phyloP scores from a whole-genome alignment of 2,797 vertebrate species.

The Geotria australis region DNA sequence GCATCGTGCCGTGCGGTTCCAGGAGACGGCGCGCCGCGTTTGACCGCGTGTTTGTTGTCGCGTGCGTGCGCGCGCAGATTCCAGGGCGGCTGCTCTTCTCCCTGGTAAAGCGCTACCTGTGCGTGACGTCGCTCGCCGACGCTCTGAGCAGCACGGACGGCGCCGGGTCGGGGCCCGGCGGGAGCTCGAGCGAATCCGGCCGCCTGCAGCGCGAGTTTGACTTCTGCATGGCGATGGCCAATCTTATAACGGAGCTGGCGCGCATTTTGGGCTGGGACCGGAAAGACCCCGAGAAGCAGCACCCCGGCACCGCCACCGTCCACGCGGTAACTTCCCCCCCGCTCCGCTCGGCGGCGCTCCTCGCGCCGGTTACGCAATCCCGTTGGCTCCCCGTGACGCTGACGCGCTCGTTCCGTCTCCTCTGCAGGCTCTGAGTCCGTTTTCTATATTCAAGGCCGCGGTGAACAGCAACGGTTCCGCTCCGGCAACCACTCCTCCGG shows the following conservation, averaged over 20 bases:
- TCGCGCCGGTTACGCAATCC: too few species aligned
- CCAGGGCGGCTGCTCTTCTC: constrained; percentile 69
- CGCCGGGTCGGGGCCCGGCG: constrained; percentile 4
- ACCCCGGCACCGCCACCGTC: too few species aligned
- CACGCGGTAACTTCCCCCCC: too few species aligned
- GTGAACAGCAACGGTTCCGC: too few species aligned
- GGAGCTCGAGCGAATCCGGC: constrained; percentile 13
- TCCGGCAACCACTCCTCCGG: too few species aligned
- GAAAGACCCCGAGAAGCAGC: constrained; percentile 3
- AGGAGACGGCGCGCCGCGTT: too few species aligned
- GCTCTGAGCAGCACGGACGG: constrained; percentile 24
- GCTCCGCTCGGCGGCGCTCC: too few species aligned
- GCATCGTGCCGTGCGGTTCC: background rate
- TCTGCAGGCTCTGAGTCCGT: too few species aligned
- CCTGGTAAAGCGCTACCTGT: constrained; percentile 58
- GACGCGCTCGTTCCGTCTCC: too few species aligned
- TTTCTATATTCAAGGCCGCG: too few species aligned
- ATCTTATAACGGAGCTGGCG: constrained; percentile 52
- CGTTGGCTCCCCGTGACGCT: too few species aligned
- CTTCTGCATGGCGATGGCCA: constrained; percentile 72
- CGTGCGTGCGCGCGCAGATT: constrained; percentile 18
- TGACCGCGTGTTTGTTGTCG: too few species aligned
- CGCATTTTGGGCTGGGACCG: constrained; percentile 61
- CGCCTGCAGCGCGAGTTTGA: constrained; percentile 41
- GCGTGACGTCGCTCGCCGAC: constrained; percentile 60